Evolutionary conservation across 2,888 invertebrate genomes (phyloP).

Genomic region (Alsophila aescularia): DNA sequence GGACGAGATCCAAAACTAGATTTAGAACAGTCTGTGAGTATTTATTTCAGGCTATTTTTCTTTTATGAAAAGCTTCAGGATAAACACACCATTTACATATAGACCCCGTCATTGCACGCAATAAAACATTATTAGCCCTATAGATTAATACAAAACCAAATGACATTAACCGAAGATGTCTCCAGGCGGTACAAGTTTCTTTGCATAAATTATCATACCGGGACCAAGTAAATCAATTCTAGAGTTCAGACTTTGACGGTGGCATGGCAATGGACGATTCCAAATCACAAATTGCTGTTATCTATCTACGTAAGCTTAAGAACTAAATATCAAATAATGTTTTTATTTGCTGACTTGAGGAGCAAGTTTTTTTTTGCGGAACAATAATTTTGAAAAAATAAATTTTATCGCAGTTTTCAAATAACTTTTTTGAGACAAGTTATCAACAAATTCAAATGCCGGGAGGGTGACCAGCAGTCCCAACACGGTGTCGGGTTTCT

Average conservation of each 20-base stretch:
- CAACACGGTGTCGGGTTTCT: too few species aligned
- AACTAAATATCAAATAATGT: not conserved
- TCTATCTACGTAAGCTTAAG: slow-evolving; percentile 1
- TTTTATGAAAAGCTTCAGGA: slow-evolving; percentile 1
- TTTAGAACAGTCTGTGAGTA: too few species aligned
- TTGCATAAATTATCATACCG: slow-evolving; percentile 73
- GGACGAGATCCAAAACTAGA: too few species aligned
- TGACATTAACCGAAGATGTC: slow-evolving; percentile 69
- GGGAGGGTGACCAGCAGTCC: too few species aligned
- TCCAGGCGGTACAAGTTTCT: slow-evolving; percentile 74
- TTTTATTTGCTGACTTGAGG: too few species aligned
- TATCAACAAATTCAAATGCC: too few species aligned
- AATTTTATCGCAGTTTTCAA: too few species aligned
- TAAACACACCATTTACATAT: not conserved
- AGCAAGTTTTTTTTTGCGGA: not conserved
- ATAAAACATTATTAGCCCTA: slow-evolving; percentile 31
- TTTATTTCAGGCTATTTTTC: not conserved
- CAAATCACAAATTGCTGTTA: slow-evolving; percentile 32
- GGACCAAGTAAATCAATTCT: slow-evolving; percentile 56
- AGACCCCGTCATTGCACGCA: slow-evolving; percentile 40
- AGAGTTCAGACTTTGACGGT: slow-evolving; percentile 40
- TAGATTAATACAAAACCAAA: slow-evolving; percentile 60
- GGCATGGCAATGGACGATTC: slow-evolving; percentile 42
- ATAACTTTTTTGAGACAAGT: too few species aligned
- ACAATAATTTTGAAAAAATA: not conserved